phyloP scores from a whole-genome alignment of 2,888 invertebrate species.

The Drosophila barbarae region DNA sequence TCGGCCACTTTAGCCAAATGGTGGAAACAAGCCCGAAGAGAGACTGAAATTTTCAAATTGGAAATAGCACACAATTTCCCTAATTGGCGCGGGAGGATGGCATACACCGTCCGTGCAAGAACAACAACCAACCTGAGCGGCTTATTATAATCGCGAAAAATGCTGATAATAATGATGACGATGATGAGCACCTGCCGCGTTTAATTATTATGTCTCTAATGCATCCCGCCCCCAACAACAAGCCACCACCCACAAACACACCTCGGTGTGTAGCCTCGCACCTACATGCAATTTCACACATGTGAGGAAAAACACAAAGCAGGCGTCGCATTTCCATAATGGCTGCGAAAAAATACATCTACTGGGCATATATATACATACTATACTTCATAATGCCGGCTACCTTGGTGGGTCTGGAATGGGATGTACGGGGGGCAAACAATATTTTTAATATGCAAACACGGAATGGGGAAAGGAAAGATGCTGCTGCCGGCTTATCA shows the following conservation, averaged over 20 bases:
- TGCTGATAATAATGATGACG: slow-evolving; percentile 50
- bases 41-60: slow-evolving; percentile 72
- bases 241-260: not conserved
- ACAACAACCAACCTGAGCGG: slow-evolving; percentile 29
- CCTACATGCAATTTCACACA: slow-evolving; percentile 63
- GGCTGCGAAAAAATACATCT: slow-evolving; percentile 15
- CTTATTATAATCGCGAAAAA: slow-evolving; percentile 66
- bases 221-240: slow-evolving; percentile 24
- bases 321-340: slow-evolving; percentile 62
- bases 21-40: slow-evolving; percentile 50
- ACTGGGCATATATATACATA: not conserved
- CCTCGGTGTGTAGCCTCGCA: slow-evolving; percentile 36
- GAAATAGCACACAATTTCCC: slow-evolving; percentile 79
- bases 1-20: slow-evolving; percentile 61
- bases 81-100: slow-evolving; percentile 74
- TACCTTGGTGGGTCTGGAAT: slow-evolving; percentile 17
- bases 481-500: slow-evolving; percentile 56
- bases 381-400: slow-evolving; percentile 14
- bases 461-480: slow-evolving; percentile 31
- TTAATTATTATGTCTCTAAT: slow-evolving; percentile 61
- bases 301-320: slow-evolving; percentile 54
- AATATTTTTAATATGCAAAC: slow-evolving; percentile 44
- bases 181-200: slow-evolving; percentile 60
- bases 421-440: slow-evolving; percentile 11
- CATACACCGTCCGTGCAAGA: slow-evolving; percentile 9